These are phyloP conservation scores for Microcaecilia unicolor DNA, from an alignment of 2,797 vertebrate species.

Conservation along the genomic window DNA sequence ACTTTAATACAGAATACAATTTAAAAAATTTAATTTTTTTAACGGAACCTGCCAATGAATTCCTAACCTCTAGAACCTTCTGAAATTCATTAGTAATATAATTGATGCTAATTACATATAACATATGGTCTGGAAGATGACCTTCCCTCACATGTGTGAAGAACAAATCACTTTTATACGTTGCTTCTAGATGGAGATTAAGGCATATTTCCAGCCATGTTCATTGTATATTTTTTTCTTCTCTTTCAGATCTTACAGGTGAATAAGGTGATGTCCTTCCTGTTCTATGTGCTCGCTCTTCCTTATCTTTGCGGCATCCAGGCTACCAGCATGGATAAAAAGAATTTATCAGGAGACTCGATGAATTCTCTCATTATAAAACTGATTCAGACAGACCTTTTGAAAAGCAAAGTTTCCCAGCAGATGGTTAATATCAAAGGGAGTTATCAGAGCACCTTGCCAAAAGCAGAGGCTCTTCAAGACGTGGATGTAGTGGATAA, in stretches of 20 bases:
- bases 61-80: too few relatives aligned
- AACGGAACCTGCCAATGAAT: too few relatives aligned
- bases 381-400: constrained; percentile 89
- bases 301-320: constrained; percentile 95
- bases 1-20: too few relatives aligned
- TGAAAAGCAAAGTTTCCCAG: constrained; percentile 64
- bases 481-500: constrained; percentile 30
- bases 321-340: constrained; percentile 83
- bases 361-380: constrained; percentile 92
- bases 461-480: constrained; percentile 38
- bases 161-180: too few relatives aligned
- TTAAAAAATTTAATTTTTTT: too few relatives aligned
- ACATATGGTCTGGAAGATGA: too few relatives aligned
- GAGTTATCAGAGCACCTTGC: constrained; percentile 35
- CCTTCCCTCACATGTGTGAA: too few relatives aligned
- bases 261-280: constrained; percentile 99
- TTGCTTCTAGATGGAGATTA: too few relatives aligned
- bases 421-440: constrained; percentile 52
- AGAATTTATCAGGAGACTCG: constrained; percentile 76
- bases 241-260: constrained; percentile 91
- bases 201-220: not conserved
- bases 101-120: too few relatives aligned
- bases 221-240: constrained; percentile 28
- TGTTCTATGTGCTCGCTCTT: constrained; percentile 97
- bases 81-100: too few relatives aligned